Evolutionary conservation across 2,888 invertebrate species (phyloP).

Genomic region (Oithona nana): DNA sequence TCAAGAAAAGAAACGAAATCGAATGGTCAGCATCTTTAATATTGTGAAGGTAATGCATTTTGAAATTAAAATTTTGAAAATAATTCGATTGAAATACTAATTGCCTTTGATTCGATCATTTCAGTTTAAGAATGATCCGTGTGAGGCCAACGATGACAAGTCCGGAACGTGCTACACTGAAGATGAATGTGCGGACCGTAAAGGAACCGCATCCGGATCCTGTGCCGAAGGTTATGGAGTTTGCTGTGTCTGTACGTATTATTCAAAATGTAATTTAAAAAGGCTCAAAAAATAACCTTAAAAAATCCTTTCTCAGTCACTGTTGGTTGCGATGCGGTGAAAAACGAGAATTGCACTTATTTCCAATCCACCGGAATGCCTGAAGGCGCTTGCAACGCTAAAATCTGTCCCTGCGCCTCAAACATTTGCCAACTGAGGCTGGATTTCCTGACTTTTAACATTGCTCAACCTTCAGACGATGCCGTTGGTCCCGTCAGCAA

Average conservation of each 20-base stretch:
- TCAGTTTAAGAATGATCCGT: background rate
- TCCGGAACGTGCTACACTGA: conserved; percentile 3
- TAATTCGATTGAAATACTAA: too few relatives aligned
- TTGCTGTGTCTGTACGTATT: conserved; percentile 12
- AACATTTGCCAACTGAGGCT: conserved; percentile 3
- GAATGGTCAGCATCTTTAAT: background rate
- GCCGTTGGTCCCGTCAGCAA: background rate
- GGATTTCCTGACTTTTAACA: background rate
- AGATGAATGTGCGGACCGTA: background rate
- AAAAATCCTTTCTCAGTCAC: background rate
- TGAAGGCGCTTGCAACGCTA: background rate
- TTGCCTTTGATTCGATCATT: background rate
- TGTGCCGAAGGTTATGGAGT: conserved; percentile 13
- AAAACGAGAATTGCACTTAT: background rate
- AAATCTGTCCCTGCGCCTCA: background rate
- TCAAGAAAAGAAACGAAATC: too few relatives aligned
- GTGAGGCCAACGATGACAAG: background rate
- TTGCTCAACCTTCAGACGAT: background rate
- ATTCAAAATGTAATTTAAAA: too few relatives aligned
- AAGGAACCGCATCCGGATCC: background rate
- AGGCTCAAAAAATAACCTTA: background rate
- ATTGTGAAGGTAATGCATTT: background rate
- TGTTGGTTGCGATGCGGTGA: background rate
- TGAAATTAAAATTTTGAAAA: background rate
- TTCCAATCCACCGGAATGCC: background rate